Evolutionary conservation across 2,113 vertebrate genomes (phyloP), one percentile per base, ranked within the genome.

Genomic region (Actenoides lindsayi): DNA sequence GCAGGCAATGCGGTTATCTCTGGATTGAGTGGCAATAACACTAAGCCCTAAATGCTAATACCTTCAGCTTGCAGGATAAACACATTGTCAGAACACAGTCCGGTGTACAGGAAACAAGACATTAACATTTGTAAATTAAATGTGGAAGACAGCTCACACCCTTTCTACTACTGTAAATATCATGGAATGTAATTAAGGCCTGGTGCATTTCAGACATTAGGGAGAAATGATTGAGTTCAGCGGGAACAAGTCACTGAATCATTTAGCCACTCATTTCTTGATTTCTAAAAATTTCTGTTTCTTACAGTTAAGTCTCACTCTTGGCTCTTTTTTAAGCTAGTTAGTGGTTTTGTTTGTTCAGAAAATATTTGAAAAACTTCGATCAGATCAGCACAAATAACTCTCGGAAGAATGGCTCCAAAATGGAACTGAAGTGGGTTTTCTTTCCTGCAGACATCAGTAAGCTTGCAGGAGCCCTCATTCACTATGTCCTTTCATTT

Each of bases 41-140:
- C 77, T 67, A 88, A 92, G 75, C 76, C 71, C 71, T 92, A 92
- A 86, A 92, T 83, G 85, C 71, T 88, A 93, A 88, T 78, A 90
- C 79, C 67, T 87, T 86, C 87, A 83, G 63, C 44, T 93, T 28
- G 42, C 79, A 88, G 93, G 87, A 86, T 54, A 89, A 96, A 54
- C 48, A 60, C 64, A 4, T n/a, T 51, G 75, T 59, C 23, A 10
- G 90, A 95, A 71, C 59, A 57, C 70, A 90, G 93, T 27, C 75
- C 79, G 8, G 67, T 1, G 54, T 59, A 37, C 24, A 77, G 79
- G 82, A 90, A 94, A 75, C 18, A 42, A 83, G 67, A 42, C 2
- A 2, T 42, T 83, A 86, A 67, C 56, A 51, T 86, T 77, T 81
- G 79, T 67, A 93, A 86, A 83, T 70, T 59, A 41, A 59, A 65